Conservation (phyloP, 2,888 invertebrate genomes). For the Dexiosoma caninum region DNA sequence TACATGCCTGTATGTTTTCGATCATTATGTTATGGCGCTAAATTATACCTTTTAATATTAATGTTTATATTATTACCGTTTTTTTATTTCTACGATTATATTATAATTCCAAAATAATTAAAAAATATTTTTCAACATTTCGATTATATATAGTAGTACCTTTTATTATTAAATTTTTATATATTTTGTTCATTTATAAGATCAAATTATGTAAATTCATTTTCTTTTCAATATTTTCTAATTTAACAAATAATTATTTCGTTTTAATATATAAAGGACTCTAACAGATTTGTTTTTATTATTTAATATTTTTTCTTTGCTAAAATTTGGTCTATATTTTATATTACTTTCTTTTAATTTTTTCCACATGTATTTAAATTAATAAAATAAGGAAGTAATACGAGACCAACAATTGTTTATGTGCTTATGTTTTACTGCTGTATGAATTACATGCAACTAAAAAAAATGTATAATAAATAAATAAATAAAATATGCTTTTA, state of each 20-base stretch:
- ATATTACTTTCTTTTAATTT: background rate
- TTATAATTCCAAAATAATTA: background rate
- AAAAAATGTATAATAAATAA: too few relatives aligned
- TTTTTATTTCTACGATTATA: too few relatives aligned
- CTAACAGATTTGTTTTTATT: slow-evolving; percentile 18
- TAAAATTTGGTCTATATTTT: slow-evolving; percentile 53
- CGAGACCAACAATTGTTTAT: background rate
- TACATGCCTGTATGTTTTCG: too few relatives aligned
- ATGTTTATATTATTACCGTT: too few relatives aligned
- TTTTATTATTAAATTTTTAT: slow-evolving; percentile 17
- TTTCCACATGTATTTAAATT: too few relatives aligned
- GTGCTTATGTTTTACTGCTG: slow-evolving; percentile 15
- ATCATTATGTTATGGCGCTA: too few relatives aligned
- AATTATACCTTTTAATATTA: too few relatives aligned
- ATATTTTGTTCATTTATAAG: slow-evolving; percentile 32
- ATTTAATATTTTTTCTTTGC: slow-evolving; percentile 24
- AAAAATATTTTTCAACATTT: slow-evolving; percentile 20
- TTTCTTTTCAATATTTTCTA: slow-evolving; percentile 9
- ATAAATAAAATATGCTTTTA: background rate
- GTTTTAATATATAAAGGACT: background rate
- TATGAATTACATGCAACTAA: slow-evolving; percentile 3
- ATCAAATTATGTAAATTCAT: slow-evolving; percentile 11
- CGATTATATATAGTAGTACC: slow-evolving; percentile 34
- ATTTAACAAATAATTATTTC: slow-evolving; percentile 43
- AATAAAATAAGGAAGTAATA: slow-evolving; percentile 2